Base-by-base conservation (phyloP, 2,797 vertebrate genomes). In the Catamblyrhynchus diadema region DNA sequence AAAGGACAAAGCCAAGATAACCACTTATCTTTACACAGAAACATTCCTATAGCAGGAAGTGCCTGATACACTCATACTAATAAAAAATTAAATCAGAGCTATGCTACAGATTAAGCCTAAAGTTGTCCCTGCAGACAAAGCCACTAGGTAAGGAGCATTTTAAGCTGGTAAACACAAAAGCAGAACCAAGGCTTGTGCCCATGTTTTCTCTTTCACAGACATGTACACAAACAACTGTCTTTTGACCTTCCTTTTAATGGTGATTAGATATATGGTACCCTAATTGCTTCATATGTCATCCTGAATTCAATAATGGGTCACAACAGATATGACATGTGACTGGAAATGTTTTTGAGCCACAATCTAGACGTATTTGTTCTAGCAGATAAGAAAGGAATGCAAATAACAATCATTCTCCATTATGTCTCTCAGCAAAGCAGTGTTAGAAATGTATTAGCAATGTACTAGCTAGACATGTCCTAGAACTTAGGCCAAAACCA, bases 81-180 rank as follows among this genome's bases (percentile, higher is more conserved):
- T 50, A 54, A 50, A 71, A 86, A 93, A 83, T 53, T 50, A 94
- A 86, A 83, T 57, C 30, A 44, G 42, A 92, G 42, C 57, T 83
- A 32, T 25, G 23, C 56, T 70, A 12, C 61, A 87, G 51, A 57
- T 79, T 50, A 53, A 92, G 57, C 15, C 60, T 51, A 32, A 87
- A 70, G 6, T 4, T 70, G 44, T 5, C 35, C 22, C 59, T 51
- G 74, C 23, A 84, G 41, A 54, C 32, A 88, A 90, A 86, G 51
- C 50, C 79, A 19, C 32, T 13, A 37, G 53, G 56, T 32, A 81
- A 88, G 0, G 5, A 72, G 20, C 27, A 50, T 42, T 91, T 86
- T 48, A 65, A 70, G 17, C n/a, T 25, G 56, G 33, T 35, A 23
- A 6, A 54, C 39, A 81, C 35, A 90, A 85, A 65, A 35, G 48